Evolutionary conservation across 2,888 invertebrate species (phyloP), one percentile per base, ranked within the genome.

Genomic region (Sphaerophoria rueppellii): DNA sequence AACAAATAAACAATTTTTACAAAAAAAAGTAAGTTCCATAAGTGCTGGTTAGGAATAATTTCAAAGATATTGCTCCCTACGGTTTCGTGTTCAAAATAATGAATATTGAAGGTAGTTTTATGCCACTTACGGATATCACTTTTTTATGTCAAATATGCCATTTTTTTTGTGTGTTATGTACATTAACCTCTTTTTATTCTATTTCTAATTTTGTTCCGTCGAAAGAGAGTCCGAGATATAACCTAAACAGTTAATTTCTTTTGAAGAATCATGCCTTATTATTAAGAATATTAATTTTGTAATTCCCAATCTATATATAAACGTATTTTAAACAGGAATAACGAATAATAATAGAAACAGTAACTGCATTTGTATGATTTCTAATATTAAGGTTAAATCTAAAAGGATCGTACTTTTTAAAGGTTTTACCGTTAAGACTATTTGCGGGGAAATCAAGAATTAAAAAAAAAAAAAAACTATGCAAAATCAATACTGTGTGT

Each of bases 401-500:
- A 65, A 63, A 69, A 57, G 9, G 9, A 70, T 63, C 16, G 67
- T 61, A 16, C 35, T 60, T 32, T 67, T 70, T 58, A 11, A 67
- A 65, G 74, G 54, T 71, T 74, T 67, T 50, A 57, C 55, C 61
- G 43, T 72, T 73, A 80, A 83, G 76, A 80, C 80, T 80, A 83
- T 76, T 80, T 80, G 71, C 75, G 55, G 57, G 60, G 50, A 65
- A 52, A 67, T 72, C 71, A 78, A 16, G 43, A 73, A 54, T 55
- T 34, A 70, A 83, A 67, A 76, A 76, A 70, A 83, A 67, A 76
- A 76, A 86, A 86, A 71, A 85, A 60, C 71, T 80, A 76, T 72
- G 71, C 61, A 81, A 81, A 70, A 46, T 48, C 71, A 86, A 86
- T 86, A 86, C 85, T 85, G 85, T 65, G 63, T 65, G 37, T 81